These are phyloP conservation scores for Ardeotis arabs DNA, from an alignment of 2,113 vertebrate genomes.

Conservation along the genomic window DNA sequence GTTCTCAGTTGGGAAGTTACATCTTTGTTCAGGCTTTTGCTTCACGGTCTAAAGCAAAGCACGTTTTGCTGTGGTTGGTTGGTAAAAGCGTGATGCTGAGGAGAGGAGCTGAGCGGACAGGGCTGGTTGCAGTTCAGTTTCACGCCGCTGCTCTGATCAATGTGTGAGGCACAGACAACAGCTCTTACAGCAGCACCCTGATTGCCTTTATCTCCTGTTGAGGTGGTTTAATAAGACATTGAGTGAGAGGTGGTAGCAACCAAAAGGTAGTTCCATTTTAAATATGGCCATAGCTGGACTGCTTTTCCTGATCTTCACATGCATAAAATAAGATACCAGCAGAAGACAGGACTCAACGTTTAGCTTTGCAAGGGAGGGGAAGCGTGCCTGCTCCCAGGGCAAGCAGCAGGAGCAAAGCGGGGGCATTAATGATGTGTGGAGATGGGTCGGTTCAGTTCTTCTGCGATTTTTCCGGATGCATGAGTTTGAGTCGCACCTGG, in stretches of 20 bases:
- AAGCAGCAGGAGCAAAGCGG: not conserved
- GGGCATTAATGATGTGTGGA: not conserved
- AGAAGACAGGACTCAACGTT: not conserved
- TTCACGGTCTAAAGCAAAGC: not conserved
- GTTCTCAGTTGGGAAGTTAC: not conserved
- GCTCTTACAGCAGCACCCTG: not conserved
- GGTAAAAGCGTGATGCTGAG: not conserved
- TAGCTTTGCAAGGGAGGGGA: not conserved
- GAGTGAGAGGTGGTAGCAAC: not conserved
- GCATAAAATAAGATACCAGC: not conserved
- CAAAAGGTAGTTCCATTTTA: not conserved
- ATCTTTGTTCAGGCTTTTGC: not conserved
- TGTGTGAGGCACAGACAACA: not conserved
- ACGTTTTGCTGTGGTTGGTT: fast-evolving
- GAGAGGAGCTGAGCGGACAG: fast-evolving
- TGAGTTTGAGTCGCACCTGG: conserved; percentile 12
- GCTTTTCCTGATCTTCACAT: not conserved
- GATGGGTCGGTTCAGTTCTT: not conserved
- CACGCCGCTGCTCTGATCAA: fast-evolving
- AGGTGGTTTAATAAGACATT: not conserved
- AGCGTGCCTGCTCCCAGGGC: not conserved
- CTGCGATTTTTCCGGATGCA: not conserved
- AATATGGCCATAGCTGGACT: not conserved
- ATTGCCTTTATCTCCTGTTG: not conserved
- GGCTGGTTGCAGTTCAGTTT: not conserved